Percentiles rank a stretch among this genome's conserved stretches.
Conservation (phyloP, 2,797 vertebrate genomes). For the Danionella dracula region DNA sequence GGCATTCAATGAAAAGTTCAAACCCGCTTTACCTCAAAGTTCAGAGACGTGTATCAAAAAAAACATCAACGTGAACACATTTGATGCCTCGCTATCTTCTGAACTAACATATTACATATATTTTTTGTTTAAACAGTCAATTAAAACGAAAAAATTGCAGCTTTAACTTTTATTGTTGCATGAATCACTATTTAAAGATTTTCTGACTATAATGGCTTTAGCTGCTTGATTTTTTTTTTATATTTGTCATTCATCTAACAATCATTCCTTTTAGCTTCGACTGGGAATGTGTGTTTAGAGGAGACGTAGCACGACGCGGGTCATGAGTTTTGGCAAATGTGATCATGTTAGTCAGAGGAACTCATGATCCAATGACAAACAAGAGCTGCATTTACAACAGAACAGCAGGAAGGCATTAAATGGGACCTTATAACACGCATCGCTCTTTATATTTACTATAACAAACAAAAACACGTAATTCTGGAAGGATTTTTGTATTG, state of each 20-base stretch:
- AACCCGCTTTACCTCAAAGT: too few relatives aligned
- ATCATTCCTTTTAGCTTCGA: conserved; percentile 49
- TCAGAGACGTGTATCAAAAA: too few relatives aligned
- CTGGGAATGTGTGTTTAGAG: conserved; percentile 50
- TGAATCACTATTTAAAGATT: not conserved
- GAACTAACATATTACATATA: too few relatives aligned
- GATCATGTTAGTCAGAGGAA: conserved; percentile 54
- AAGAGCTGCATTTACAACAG: conserved; percentile 30
- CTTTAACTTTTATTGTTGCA: not conserved
- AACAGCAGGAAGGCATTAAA: conserved; percentile 25
- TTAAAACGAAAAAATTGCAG: too few relatives aligned
- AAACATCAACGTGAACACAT: too few relatives aligned
- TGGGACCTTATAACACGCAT: conserved; percentile 2
- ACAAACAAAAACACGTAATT: not conserved
- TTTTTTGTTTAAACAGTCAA: too few relatives aligned
- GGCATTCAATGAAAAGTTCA: too few relatives aligned
- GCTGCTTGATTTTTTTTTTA: not conserved
- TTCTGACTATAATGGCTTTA: not conserved
- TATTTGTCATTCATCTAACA: conserved; percentile 39
- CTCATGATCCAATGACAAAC: conserved; percentile 55
- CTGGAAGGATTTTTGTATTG: too few relatives aligned
- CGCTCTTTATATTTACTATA: not conserved
- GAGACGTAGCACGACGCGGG: conserved; percentile 19
- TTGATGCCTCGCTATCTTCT: too few relatives aligned
- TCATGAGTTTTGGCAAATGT: conserved; percentile 59